phyloP scores from a whole-genome alignment of 2,888 invertebrate genomes.

The Drosophila gaucha region DNA sequence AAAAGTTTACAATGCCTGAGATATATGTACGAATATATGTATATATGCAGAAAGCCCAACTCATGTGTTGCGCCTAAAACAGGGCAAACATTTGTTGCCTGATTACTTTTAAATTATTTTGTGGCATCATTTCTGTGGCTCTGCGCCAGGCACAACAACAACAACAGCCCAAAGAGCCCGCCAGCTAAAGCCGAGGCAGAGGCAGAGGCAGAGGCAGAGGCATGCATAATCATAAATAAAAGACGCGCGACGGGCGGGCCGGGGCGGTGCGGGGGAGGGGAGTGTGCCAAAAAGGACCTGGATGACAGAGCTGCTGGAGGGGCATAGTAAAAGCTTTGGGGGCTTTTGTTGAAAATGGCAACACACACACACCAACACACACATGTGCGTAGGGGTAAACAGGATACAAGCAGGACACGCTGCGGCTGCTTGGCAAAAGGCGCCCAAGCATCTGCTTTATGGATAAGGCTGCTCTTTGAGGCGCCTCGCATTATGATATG shows the following conservation, averaged over 20 bases:
- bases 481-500: constrained; percentile 79
- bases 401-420: constrained; percentile 36
- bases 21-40: constrained; percentile 1
- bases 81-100: constrained; percentile 79
- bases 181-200: neutral
- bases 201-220: constrained; percentile 41
- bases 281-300: constrained; percentile 48
- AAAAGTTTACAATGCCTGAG: constrained; percentile 49
- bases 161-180: constrained; percentile 20
- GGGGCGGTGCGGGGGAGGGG: constrained; percentile 1
- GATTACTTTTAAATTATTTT: constrained; percentile 84
- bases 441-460: constrained; percentile 36
- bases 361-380: constrained; percentile 22
- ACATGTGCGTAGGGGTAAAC: constrained; percentile 29
- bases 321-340: constrained; percentile 55
- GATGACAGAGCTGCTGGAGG: constrained; percentile 54
- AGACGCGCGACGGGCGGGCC: constrained; percentile 44
- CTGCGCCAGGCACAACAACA: constrained; percentile 35
- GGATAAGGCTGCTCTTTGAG: constrained; percentile 60
- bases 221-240: constrained; percentile 80
- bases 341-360: constrained; percentile 65
- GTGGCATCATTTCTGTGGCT: constrained; percentile 82
- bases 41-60: constrained; percentile 29
- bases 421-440: constrained; percentile 39
- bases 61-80: constrained; percentile 69